A percentile compares a stretch with the other conserved stretches of the same genome.
phyloP scores from a whole-genome alignment of 2,888 invertebrate species.

The Cactoblastis cactorum region DNA sequence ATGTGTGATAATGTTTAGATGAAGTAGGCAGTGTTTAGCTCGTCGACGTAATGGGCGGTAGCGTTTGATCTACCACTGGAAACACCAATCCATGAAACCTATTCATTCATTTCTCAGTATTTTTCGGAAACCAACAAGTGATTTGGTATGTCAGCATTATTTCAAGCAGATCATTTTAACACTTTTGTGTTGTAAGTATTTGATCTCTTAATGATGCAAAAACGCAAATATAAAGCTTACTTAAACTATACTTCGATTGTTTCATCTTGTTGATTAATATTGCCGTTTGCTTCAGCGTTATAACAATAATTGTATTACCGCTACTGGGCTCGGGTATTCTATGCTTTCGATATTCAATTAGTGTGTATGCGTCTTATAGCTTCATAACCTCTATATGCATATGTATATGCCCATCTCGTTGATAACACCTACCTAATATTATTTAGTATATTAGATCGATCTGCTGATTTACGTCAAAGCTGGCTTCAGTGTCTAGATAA shows the following conservation, averaged over 20 bases:
- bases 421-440: slow-evolving; percentile 67
- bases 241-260: slow-evolving; percentile 66
- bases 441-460: slow-evolving; percentile 73
- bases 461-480: slow-evolving; percentile 74
- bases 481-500: slow-evolving; percentile 78
- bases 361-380: slow-evolving; percentile 78
- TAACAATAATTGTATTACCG: slow-evolving; percentile 65
- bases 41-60: slow-evolving; percentile 46
- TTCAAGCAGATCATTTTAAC: slow-evolving; percentile 53
- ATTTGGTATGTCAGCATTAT: slow-evolving; percentile 52
- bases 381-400: slow-evolving; percentile 77
- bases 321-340: slow-evolving; percentile 78
- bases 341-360: slow-evolving; percentile 78
- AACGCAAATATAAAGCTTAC: slow-evolving; percentile 70
- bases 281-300: slow-evolving; percentile 77
- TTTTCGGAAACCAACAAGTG: slow-evolving; percentile 56
- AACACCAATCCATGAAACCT: slow-evolving; percentile 33
- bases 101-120: slow-evolving; percentile 62
- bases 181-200: slow-evolving; percentile 75
- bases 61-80: slow-evolving; percentile 33
- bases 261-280: slow-evolving; percentile 70
- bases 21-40: slow-evolving; percentile 65
- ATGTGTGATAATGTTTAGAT: slow-evolving; percentile 59
- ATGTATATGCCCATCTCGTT: slow-evolving; percentile 75
- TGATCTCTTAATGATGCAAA: slow-evolving; percentile 63